Evolutionary conservation across 92 coral and sea anemone species (phyloP), one percentile per base, ranked within the genome.

Genomic region (Porites rus): DNA sequence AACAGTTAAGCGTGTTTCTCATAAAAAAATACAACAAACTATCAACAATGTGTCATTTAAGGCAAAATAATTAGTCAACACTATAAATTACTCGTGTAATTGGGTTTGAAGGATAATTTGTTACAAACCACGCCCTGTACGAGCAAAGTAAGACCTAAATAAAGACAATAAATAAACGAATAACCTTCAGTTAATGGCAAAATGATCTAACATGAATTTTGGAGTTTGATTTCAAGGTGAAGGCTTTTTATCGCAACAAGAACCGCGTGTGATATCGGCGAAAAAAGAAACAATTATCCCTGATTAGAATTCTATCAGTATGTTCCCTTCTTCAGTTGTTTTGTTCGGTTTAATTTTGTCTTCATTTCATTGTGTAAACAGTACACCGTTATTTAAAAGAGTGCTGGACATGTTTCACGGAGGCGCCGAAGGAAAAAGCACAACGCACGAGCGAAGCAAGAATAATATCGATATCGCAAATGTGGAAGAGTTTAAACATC

Each of bases 401-500:
- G 64, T 88, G 69, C 53, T 80, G 1, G 72, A 87, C 67, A 73
- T 79, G 65, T 62, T 80, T 25, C 80, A 74, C 68, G 82, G 84
- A 14, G 61, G 70, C 67, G 59, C 6, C 38, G 66, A 25, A 53
- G 46, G 66, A 38, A 75, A 24, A n/a, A 60, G 58, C 1, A 18
- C 68, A 58, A 46, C 75, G 46, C 78, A 67, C 68, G 78, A 74
- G 21, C 83, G 74, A 10, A 10, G 24, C 22, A 76, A 74, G 79
- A 14, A 46, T 63, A 83, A 80, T 65, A 28, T 91, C 46, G 83
- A 90, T 65, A 93, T 97, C 25, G 65, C 95, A 64, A 91, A 95
- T 51, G 93, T 95, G 43, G 69, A 92, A 54, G 92, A 92, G 19
- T 95, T 93, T 68, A 93, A 88, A 58, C 92, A 97, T 84, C 99